These are phyloP conservation scores for Hedya salicella DNA, from an alignment of 2,888 invertebrate genomes.

Conservation along the genomic window DNA sequence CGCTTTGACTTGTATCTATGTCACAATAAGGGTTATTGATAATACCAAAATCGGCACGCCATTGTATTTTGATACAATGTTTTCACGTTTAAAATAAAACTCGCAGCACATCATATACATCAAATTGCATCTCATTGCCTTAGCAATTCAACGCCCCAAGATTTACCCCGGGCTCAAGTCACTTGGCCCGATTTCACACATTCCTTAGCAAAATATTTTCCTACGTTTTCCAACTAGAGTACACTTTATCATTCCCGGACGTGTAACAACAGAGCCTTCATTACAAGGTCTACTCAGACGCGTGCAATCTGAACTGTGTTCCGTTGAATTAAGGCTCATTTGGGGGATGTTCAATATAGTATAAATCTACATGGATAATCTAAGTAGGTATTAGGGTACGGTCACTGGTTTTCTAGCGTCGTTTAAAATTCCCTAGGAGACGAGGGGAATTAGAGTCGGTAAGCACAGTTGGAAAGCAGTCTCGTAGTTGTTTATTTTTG, in stretches of 20 bases:
- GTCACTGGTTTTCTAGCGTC: constrained; percentile 32
- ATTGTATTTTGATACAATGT: too few species aligned
- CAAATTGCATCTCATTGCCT: neutral
- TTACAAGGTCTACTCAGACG: constrained; percentile 24
- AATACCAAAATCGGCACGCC: too few species aligned
- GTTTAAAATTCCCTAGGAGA: neutral
- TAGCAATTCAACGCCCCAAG: constrained; percentile 13
- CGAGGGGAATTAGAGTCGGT: constrained; percentile 1
- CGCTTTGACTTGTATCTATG: too few species aligned
- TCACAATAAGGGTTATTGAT: too few species aligned
- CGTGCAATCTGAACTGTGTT: constrained; percentile 29
- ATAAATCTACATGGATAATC: constrained; percentile 39
- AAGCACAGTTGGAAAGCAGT: neutral
- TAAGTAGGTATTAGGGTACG: constrained; percentile 38
- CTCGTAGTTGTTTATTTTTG: too few species aligned
- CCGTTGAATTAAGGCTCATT: constrained; percentile 28
- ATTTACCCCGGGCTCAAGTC: constrained; percentile 33
- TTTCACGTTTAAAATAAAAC: too few species aligned
- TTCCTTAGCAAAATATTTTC: constrained; percentile 40
- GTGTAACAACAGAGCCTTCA: constrained; percentile 40
- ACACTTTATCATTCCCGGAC: constrained; percentile 44
- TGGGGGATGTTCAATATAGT: constrained; percentile 1
- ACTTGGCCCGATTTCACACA: constrained; percentile 41
- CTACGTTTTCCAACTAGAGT: constrained; percentile 37
- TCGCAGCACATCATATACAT: too few species aligned